Conservation (phyloP, 2,797 vertebrate species). For the Tachyglossus aculeatus region DNA sequence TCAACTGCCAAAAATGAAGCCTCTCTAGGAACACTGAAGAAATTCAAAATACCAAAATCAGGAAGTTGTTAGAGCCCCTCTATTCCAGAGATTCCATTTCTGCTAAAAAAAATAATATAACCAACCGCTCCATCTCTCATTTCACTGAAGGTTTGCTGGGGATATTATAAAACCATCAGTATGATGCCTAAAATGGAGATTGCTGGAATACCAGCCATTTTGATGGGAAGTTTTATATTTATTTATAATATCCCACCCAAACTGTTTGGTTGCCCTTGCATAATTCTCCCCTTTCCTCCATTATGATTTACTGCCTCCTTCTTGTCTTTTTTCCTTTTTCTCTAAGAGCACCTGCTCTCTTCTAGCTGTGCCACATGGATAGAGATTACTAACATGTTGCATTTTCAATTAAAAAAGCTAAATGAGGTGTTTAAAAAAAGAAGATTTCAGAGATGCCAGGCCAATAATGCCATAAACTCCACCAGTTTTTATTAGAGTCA, state of each 20-base stretch:
- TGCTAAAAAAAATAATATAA: background rate
- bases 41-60: background rate
- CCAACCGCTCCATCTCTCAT: background rate
- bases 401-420: conserved; percentile 54
- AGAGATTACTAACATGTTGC: conserved; percentile 39
- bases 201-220: no score
- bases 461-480: conserved; percentile 32
- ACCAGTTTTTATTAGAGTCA: conserved; percentile 55
- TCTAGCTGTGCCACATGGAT: conserved; percentile 15
- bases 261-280: no score
- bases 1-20: background rate
- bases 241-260: no score
- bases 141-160: background rate
- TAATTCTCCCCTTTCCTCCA: background rate
- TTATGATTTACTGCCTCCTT: background rate
- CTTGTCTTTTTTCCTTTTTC: background rate
- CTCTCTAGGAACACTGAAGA: background rate
- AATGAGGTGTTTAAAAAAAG: conserved; percentile 22
- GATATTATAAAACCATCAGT: background rate
- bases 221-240: no score
- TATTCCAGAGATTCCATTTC: background rate
- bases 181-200: no score
- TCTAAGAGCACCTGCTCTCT: background rate
- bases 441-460: conserved; percentile 48
- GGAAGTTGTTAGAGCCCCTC: no score